These are phyloP conservation scores for Drosophila fungiperda DNA, from an alignment of 2,888 invertebrate species.

Conservation along the genomic window DNA sequence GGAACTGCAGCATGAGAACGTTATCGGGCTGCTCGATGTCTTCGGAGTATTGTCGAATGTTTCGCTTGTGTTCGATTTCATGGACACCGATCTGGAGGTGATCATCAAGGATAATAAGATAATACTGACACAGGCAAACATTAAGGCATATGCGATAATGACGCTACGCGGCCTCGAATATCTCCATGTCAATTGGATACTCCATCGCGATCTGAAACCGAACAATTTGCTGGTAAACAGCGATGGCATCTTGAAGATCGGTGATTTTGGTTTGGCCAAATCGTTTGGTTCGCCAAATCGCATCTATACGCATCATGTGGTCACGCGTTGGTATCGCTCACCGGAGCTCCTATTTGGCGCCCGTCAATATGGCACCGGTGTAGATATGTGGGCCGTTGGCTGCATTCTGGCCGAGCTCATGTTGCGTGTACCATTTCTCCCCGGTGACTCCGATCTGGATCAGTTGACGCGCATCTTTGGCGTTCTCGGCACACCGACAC, in stretches of 20 bases:
- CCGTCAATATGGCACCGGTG: constrained; percentile 96
- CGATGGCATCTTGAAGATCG: constrained; percentile 97
- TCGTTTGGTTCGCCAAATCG: constrained; percentile 98
- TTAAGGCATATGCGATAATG: constrained; percentile 98
- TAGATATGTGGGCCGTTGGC: constrained; percentile 99
- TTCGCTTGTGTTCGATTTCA: constrained; percentile 99
- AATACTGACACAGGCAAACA: constrained; percentile 95
- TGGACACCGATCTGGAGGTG: constrained; percentile 99
- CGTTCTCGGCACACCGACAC: constrained; percentile 96
- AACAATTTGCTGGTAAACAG: constrained; percentile 98
- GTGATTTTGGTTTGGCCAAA: constrained; percentile 99
- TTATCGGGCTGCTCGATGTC: constrained; percentile 97
- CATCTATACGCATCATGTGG: constrained; percentile 98
- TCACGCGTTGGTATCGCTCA: constrained; percentile 96
- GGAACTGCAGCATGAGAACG: constrained; percentile 96
- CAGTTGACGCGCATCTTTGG: constrained; percentile 98
- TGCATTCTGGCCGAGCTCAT: constrained; percentile 98
- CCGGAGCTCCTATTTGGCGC: constrained; percentile 99
- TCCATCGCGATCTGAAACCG: constrained; percentile 99
- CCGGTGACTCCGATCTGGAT: constrained; percentile 98
- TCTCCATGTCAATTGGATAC: constrained; percentile 97
- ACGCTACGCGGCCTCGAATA: constrained; percentile 97
- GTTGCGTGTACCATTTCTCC: constrained; percentile 95
- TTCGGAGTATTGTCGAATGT: constrained; percentile 99
- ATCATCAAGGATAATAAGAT: constrained; percentile 95